These are phyloP conservation scores for Aphaenogaster floridana DNA, from an alignment of 1,140 invertebrate genomes.

Conservation along the genomic window DNA sequence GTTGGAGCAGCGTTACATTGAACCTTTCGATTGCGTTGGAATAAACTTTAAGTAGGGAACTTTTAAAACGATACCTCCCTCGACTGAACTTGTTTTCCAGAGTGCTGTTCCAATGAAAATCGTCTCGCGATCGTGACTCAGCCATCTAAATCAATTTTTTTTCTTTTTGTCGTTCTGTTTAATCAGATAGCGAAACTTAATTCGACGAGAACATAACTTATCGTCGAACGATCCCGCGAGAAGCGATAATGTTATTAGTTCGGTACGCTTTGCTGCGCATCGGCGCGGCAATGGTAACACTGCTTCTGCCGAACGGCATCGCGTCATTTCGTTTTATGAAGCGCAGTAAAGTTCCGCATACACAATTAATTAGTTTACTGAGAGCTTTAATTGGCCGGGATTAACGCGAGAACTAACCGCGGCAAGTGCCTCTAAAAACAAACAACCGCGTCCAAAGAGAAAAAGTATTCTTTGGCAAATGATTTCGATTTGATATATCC, in stretches of 20 bases:
- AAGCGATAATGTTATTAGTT: conserved; percentile 12
- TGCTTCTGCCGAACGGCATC: conserved; percentile 3
- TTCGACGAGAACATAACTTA: not conserved
- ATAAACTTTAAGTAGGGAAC: not conserved
- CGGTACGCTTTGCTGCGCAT: not conserved
- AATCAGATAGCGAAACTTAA: not conserved
- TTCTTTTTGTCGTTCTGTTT: not conserved
- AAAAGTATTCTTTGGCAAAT: not conserved
- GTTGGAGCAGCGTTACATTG: too few relatives aligned
- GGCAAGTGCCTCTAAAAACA: conserved; percentile 7
- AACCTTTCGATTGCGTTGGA: not conserved
- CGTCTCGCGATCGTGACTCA: not conserved
- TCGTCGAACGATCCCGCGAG: not conserved
- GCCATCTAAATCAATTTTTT: not conserved
- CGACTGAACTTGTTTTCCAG: conserved; percentile 3
- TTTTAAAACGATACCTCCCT: not conserved
- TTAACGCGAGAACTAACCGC: conserved; percentile 60
- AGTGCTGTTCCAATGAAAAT: not conserved
- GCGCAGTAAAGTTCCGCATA: conserved; percentile 50
- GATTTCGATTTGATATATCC: not conserved
- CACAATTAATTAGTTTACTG: conserved; percentile 76
- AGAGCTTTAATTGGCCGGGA: conserved; percentile 77
- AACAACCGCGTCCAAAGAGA: not conserved
- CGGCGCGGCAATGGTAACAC: not conserved
- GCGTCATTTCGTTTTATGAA: conserved; percentile 55